Conservation (phyloP, 1,140 invertebrate genomes). For the Homarus americanus region DNA sequence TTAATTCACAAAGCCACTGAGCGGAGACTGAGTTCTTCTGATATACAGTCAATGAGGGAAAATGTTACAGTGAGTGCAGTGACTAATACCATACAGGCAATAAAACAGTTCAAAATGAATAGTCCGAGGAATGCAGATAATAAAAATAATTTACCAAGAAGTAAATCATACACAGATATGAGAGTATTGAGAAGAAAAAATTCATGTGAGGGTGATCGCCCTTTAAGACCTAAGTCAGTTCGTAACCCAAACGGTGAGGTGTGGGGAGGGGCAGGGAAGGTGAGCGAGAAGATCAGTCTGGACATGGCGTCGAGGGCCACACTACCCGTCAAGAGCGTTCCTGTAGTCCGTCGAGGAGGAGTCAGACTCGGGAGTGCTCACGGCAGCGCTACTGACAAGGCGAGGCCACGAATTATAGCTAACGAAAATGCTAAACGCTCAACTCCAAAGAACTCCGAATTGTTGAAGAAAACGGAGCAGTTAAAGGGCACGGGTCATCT, state of each 20-base stretch:
- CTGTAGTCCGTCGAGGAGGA: slow-evolving; percentile 38
- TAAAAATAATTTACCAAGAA: slow-evolving; percentile 42
- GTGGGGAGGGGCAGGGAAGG: slow-evolving; percentile 9
- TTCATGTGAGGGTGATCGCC: slow-evolving; percentile 45
- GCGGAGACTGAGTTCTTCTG: slow-evolving; percentile 3
- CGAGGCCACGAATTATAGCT: slow-evolving; percentile 46
- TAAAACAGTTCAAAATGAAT: slow-evolving; percentile 15
- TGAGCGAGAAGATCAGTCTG: slow-evolving; percentile 46
- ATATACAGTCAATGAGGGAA: neutral
- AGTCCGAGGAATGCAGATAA: slow-evolving; percentile 18
- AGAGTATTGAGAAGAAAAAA: slow-evolving; percentile 51
- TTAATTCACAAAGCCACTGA: slow-evolving; percentile 41
- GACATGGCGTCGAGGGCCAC: slow-evolving; percentile 26
- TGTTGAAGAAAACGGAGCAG: slow-evolving; percentile 54
- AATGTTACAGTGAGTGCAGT: slow-evolving; percentile 8
- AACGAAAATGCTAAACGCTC: slow-evolving; percentile 36
- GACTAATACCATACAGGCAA: slow-evolving; percentile 22
- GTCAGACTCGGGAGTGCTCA: slow-evolving; percentile 41
- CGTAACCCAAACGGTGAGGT: slow-evolving; percentile 12
- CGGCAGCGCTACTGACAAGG: slow-evolving; percentile 1
- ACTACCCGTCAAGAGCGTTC: slow-evolving; percentile 38
- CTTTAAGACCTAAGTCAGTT: slow-evolving; percentile 9
- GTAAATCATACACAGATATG: slow-evolving; percentile 62
- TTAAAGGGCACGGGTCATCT: slow-evolving; percentile 38
- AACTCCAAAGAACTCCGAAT: slow-evolving; percentile 19